A percentile compares a stretch with the other conserved stretches of the same genome.
Conservation (phyloP, 2,113 vertebrate species). For the Calypte anna region DNA sequence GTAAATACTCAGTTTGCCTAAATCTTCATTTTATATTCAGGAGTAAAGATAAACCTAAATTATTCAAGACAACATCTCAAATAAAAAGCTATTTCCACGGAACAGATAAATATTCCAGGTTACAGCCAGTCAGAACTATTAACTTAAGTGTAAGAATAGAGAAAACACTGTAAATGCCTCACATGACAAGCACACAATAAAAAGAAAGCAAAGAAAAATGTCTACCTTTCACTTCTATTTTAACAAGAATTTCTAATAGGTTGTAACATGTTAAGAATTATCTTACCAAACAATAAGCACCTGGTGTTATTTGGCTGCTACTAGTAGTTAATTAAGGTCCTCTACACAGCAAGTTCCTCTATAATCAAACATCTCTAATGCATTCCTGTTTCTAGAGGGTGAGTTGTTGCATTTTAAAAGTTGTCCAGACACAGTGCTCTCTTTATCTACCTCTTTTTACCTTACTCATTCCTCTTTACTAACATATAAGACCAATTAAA, state of each 20-base stretch:
- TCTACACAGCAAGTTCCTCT: background rate
- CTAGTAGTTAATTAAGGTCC: background rate
- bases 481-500: background rate
- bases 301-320: background rate
- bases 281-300: background rate
- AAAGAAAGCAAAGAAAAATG: background rate
- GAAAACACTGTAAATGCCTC: background rate
- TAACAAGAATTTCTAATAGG: background rate
- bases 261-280: background rate
- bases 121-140: background rate
- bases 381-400: background rate
- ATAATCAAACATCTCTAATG: background rate
- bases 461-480: background rate
- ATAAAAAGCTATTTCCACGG: background rate
- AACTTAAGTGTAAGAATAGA: background rate
- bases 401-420: background rate
- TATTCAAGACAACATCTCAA: background rate
- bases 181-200: background rate
- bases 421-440: background rate
- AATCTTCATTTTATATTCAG: background rate
- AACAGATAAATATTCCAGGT: background rate
- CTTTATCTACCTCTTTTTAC: background rate
- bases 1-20: background rate
- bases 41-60: background rate
- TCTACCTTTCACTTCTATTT: background rate